These are phyloP conservation scores for Agrochola lychnidis DNA, from an alignment of 2,888 invertebrate genomes.

Conservation along the genomic window DNA sequence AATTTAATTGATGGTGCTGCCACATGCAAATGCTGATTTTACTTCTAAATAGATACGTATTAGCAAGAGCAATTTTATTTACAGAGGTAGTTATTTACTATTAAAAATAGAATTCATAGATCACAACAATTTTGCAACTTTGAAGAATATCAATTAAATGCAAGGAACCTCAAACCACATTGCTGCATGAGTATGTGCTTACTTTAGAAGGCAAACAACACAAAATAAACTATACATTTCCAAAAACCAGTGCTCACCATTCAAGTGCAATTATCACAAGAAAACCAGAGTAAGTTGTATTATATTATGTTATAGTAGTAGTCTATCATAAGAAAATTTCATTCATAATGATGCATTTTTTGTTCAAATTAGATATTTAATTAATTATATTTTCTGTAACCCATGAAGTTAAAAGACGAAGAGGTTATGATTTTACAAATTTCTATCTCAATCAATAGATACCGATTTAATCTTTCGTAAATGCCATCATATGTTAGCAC, in stretches of 20 bases:
- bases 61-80: conserved; percentile 40
- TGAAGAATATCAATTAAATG: background rate
- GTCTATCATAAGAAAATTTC: background rate
- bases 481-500: background rate
- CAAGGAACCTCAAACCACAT: background rate
- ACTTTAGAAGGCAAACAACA: background rate
- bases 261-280: conserved; percentile 36
- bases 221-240: background rate
- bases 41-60: conserved; percentile 7
- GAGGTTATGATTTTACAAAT: background rate
- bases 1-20: conserved; percentile 34
- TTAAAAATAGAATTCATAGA: background rate
- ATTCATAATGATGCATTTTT: background rate
- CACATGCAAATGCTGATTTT: conserved; percentile 49
- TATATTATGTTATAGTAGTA: too few relatives aligned
- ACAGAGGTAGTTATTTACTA: conserved; percentile 11
- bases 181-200: conserved; percentile 1
- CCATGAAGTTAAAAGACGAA: conserved; percentile 15
- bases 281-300: background rate
- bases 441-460: background rate
- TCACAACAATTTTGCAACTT: conserved; percentile 18
- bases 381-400: background rate
- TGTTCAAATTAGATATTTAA: background rate
- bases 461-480: background rate
- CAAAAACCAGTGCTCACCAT: conserved; percentile 37